A percentile compares a stretch with the other conserved stretches of the same genome.
phyloP scores from a whole-genome alignment of 2,113 vertebrate species.

The Pachycephala philippinensis region DNA sequence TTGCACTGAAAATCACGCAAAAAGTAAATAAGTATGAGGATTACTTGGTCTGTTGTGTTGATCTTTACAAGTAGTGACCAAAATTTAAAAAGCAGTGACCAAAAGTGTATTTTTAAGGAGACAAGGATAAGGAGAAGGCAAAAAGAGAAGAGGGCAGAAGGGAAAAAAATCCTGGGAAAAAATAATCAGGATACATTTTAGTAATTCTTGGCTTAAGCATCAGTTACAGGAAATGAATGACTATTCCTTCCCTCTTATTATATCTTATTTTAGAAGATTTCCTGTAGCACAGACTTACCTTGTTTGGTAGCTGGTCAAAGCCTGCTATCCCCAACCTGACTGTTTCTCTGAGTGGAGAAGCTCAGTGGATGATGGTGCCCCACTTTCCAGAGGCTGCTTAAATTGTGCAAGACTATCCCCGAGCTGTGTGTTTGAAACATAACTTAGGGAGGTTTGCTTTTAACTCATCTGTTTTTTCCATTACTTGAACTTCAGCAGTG shows the following conservation, averaged over 20 bases:
- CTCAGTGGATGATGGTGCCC: neutral
- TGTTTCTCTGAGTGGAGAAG: neutral
- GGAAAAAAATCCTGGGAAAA: neutral
- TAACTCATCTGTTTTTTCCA: neutral
- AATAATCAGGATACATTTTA: neutral
- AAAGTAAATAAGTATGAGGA: neutral
- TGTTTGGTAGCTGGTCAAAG: neutral
- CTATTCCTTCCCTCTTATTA: neutral
- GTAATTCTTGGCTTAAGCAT: neutral
- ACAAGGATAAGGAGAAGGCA: neutral
- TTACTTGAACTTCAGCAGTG: neutral
- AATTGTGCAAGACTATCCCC: neutral
- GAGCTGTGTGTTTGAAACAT: neutral
- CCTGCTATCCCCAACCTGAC: fast-evolving
- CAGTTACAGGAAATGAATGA: neutral
- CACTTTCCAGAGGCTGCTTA: neutral
- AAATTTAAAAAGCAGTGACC: neutral
- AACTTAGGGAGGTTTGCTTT: neutral
- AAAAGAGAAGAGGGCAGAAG: neutral
- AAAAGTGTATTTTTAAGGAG: neutral
- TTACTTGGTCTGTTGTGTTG: neutral
- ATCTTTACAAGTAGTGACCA: neutral
- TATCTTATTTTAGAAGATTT: neutral
- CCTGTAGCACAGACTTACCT: neutral
- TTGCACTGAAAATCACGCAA: neutral